Base-by-base conservation (phyloP, 2,113 vertebrate species). In the Hippocampus zosterae region DNA sequence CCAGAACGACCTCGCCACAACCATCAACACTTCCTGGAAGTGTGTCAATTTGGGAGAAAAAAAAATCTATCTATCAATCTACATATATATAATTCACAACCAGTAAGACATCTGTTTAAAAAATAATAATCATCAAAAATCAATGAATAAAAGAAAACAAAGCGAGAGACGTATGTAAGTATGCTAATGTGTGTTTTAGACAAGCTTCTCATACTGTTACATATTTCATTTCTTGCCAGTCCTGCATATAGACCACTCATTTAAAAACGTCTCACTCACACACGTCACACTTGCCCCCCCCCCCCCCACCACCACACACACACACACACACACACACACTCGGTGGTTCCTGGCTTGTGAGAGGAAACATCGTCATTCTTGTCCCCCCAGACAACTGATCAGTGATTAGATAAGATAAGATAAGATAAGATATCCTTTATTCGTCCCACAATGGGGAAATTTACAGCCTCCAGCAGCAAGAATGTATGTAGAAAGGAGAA, bases 191-290 rank as follows among this genome's bases (percentile, higher is more conserved):
- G 69, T 75, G 75, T 72, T 82, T 80, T 66, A 65, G 74, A 83
- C 82, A 82, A 81, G 78, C 71, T 86, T 74, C 76, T 72, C 83
- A 75, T 77, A 74, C 85, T 86, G 69, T 80, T 90, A 81, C 87
- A 90, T 90, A 87, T 90, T 90, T 90, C 85, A 90, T 89, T 84
- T 74, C 74, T 69, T 78, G 80, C 72, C 84, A 81, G 41, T 76
- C 83, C 81, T 88, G 87, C 82, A 90, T 90, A 89, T 88, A 89
- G 89, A 89, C 84, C 87, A 69, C 78, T 88, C 85, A 90, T 90
- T 90, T 65, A 74, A 70, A 74, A 70, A 73, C 15, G 44, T 78
- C 63, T 76, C 75, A 77, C 72, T 69, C 73, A 66, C 44, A 53
- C 59, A 19, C 19, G 50, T n/a, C 25, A 41, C 55, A 63, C 62